Base-by-base conservation (phyloP, 2,113 vertebrate genomes). In the Vimba vimba region DNA sequence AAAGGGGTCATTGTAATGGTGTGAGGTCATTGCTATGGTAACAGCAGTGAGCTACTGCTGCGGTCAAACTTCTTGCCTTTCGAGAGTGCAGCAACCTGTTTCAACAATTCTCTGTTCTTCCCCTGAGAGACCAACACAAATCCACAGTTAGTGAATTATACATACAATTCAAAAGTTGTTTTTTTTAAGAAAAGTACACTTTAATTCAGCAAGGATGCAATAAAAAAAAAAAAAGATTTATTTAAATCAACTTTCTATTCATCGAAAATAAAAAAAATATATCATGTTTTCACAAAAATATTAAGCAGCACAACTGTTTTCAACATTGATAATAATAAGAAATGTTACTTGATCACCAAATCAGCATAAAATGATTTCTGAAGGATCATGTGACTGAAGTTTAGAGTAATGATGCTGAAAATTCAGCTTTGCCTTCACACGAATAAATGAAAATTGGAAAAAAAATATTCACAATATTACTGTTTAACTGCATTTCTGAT, bases 1-100 rank as follows among this genome's bases (percentile, higher is more conserved):
- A 9, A 82, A 15, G 45, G 91, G 91, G 88, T 77, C 87, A 60
- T 74, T 88, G 91, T 57, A 85, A 85, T 81, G 88, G 86, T 11
- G 47, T 80, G 0, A 27, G 88, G 88, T 89, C 87, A 86, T 93
- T 91, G 91, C 97, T 96, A 99, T 90, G 97, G 97, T 91, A 98
- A 96, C 73, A 97, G 95, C 85, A 99, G 94, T 25, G 97, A 95
- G 83, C 95, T 97, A 89, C 97, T 97, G 88, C 97, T 96, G 93
- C 97, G 97, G 92, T 99, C 98, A 91, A 99, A 98, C 92, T 99
- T 99, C 95, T 99, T 99, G 90, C 98, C 98, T 94, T 99, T 99
- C 6, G 98, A 99, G 87, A 99, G 94, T 0, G 97, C 97, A 60
- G 98, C 97, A 45, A 99, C 98, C 93, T 99, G 98, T 87, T 99